phyloP scores from a whole-genome alignment of 2,888 invertebrate species.

The Auanema sp. region DNA sequence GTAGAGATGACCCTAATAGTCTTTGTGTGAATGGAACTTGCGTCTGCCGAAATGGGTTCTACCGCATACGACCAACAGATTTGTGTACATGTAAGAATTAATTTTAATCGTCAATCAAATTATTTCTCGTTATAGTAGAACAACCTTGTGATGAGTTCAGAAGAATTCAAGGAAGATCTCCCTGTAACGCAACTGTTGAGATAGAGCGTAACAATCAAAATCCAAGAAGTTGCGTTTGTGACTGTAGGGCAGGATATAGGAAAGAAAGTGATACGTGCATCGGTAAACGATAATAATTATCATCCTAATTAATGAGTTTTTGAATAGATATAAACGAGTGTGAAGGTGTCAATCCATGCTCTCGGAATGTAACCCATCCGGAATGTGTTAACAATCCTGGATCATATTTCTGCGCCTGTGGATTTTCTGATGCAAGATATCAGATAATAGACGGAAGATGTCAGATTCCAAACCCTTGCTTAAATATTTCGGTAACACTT shows the following conservation, averaged over 20 bases:
- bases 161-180: too few species aligned
- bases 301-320: too few species aligned
- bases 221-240: too few species aligned
- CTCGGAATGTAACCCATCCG: background rate
- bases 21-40: background rate
- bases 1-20: background rate
- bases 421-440: background rate
- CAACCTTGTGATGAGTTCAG: too few species aligned
- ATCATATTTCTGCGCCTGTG: conserved; percentile 11
- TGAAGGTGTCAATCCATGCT: conserved; percentile 6
- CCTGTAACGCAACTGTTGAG: too few species aligned
- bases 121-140: too few species aligned
- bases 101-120: too few species aligned
- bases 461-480: background rate
- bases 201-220: too few species aligned
- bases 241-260: too few species aligned
- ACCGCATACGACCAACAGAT: background rate
- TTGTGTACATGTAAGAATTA: too few species aligned
- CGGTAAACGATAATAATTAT: too few species aligned
- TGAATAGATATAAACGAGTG: conserved; percentile 6
- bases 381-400: conserved; percentile 6
- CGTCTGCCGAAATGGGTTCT: background rate
- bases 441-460: background rate
- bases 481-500: background rate
- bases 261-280: too few species aligned